Evolutionary conservation across 2,797 vertebrate species (phyloP), one percentile per base, ranked within the genome.

Genomic region (Gallinago stenura): DNA sequence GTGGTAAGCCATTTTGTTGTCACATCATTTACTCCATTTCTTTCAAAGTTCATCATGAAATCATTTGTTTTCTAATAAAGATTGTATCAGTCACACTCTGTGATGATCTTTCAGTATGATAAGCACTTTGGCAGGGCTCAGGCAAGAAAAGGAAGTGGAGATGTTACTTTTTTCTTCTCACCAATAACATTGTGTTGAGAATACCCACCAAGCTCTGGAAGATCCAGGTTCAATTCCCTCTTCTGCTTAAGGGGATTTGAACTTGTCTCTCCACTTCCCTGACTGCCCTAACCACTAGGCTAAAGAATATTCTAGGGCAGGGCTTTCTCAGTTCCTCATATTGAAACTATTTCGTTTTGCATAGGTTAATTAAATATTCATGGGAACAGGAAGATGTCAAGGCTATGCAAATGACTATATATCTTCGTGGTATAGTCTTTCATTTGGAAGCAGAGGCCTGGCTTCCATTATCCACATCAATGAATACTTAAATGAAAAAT

Each of bases 341-440:
- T 93, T 95, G 93, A 97, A 97, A 93, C 88, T 75, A 94, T 94
- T 94, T 90, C 39, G 89, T 75, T 96, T 97, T 96, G 89, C 95
- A 97, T 97, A 89, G 62, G 68, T 95, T 96, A 95, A 84, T 96
- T 90, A 97, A 95, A 93, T 96, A 96, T 97, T 97, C 93, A 97
- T 92, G 81, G 90, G 17, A 96, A 95, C 93, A 94, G 92, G 96
- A 97, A 97, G 95, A 95, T 94, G 93, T 83, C 64, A 94, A 96
- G 75, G 68, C 86, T 92, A 96, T 96, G 96, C 89, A 97, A 97
- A 97, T 87, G 45, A 56, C 70, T 70, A 45, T 86, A 57, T 90
- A 94, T 87, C 89, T 94, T 93, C 4, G 1, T 85, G 48, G 88
- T 82, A 53, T 90, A 96, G 95, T 73, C 93, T 96, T 96, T 95